These are phyloP conservation scores for Acipenser ruthenus DNA, from an alignment of 2,797 vertebrate species.

Conservation along the genomic window DNA sequence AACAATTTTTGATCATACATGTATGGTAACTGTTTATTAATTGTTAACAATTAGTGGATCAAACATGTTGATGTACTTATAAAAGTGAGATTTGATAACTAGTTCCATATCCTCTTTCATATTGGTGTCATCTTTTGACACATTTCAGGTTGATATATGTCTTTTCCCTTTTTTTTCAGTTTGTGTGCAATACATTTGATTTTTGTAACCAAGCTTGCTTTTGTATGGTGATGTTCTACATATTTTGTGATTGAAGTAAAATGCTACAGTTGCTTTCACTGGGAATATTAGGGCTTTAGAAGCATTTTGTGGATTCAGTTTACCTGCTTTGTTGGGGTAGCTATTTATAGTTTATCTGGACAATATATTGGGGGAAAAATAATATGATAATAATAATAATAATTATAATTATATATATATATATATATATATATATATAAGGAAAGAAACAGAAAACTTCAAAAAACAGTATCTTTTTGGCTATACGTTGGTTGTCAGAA, in stretches of 20 bases:
- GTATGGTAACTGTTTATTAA: too few species aligned
- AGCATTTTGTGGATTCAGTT: slow-evolving; percentile 26
- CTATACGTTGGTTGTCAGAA: slow-evolving; percentile 5
- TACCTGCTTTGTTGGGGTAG: slow-evolving; percentile 25
- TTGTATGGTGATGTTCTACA: slow-evolving; percentile 38
- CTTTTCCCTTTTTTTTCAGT: slow-evolving; percentile 7
- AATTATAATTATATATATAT: too few species aligned
- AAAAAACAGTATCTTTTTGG: slow-evolving; percentile 8
- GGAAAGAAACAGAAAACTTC: too few species aligned
- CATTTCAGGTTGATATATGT: too few species aligned
- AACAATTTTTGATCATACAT: too few species aligned
- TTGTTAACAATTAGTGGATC: too few species aligned
- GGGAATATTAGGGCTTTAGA: slow-evolving; percentile 31
- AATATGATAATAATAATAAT: too few species aligned
- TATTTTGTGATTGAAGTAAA: slow-evolving; percentile 43
- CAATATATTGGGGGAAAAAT: slow-evolving; percentile 1
- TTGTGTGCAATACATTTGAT: slow-evolving; percentile 28
- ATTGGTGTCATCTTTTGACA: too few species aligned
- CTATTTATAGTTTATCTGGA: slow-evolving; percentile 16
- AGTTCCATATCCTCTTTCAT: too few species aligned
- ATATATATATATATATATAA: too few species aligned
- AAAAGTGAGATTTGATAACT: too few species aligned
- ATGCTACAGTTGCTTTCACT: slow-evolving; percentile 38
- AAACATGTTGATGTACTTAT: too few species aligned
- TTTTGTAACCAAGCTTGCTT: slow-evolving; percentile 41